A percentile compares a stretch with the other conserved stretches of the same genome.
phyloP scores from a whole-genome alignment of 2,888 invertebrate genomes.

The Subacronicta megacephala region DNA sequence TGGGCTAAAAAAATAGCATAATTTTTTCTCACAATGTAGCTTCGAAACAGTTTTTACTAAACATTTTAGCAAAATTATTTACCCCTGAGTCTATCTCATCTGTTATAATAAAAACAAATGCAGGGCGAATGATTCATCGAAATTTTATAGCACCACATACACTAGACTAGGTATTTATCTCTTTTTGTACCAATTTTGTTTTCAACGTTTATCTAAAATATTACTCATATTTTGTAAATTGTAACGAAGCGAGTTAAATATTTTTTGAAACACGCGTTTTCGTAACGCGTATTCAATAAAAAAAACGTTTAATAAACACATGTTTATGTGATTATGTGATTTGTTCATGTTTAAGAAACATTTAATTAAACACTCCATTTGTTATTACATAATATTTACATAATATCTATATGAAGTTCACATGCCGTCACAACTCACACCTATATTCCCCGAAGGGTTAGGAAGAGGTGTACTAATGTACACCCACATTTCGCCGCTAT shows the following conservation, averaged over 20 bases:
- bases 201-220: too few species aligned
- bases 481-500: too few species aligned
- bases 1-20: not conserved
- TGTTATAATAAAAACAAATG: conserved; percentile 33
- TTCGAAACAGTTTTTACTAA: not conserved
- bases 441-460: too few species aligned
- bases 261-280: conserved; percentile 31
- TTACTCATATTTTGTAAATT: conserved; percentile 10
- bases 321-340: too few species aligned
- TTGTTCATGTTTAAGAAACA: not conserved
- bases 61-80: conserved; percentile 1
- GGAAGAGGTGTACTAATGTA: too few species aligned
- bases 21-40: too few species aligned
- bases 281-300: conserved; percentile 10
- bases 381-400: too few species aligned
- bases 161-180: too few species aligned
- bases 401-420: too few species aligned
- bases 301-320: too few species aligned
- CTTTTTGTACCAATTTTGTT: too few species aligned
- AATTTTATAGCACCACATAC: conserved; percentile 20
- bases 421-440: too few species aligned
- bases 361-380: conserved; percentile 31
- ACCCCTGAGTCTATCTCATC: conserved; percentile 13
- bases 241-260: conserved; percentile 20
- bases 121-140: conserved; percentile 35